Evolutionary conservation across 2,888 invertebrate species (phyloP), one percentile per base, ranked within the genome.

Genomic region (Pterobdella sp.): DNA sequence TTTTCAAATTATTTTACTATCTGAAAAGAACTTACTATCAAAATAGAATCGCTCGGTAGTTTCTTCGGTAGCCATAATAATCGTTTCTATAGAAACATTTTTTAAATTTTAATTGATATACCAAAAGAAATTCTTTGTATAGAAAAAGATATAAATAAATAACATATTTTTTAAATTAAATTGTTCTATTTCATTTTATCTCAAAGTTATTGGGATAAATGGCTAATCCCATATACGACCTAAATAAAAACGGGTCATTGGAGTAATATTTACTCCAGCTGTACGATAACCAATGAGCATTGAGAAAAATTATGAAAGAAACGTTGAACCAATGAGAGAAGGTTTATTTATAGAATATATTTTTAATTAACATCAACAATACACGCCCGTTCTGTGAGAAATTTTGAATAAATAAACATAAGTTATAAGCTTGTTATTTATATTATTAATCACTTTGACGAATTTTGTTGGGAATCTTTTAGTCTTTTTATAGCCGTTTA

Each of bases 51-150:
- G 74, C 26, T 75, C 75, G 18, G 71, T 76, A 18, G 73, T 74
- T 35, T 67, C 74, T 64, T 76, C 75, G n/a, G 69, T 65, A 70
- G 74, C 77, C 77, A 77, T 77, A 29, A 29, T n/a, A n/a, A n/a
- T n/a, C 37, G 67, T 67, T 36, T 29, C 67, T 29, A 67, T 67
- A 36, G 42, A 35, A 67, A 67, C 67, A 18, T 56, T 56, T n/a
- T 56, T 56, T 18, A 42, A 42, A 18, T 14, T 14, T 14, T 42
- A 42, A 42, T 14, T 42, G 42, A 42, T 42, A 14, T 42, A 14
- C 42, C 7, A 42, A 42, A 42, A 14, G 7, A 14, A 7, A 42
- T 14, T 42, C 18, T 42, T 42, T 42, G 42, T 14, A 42, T 42
- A 42, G 49, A 42, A 42, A 22, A 42, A 7, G 22, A 14, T 42